Evolutionary conservation across 2,888 invertebrate species (phyloP).

Genomic region (Noctua janthina): DNA sequence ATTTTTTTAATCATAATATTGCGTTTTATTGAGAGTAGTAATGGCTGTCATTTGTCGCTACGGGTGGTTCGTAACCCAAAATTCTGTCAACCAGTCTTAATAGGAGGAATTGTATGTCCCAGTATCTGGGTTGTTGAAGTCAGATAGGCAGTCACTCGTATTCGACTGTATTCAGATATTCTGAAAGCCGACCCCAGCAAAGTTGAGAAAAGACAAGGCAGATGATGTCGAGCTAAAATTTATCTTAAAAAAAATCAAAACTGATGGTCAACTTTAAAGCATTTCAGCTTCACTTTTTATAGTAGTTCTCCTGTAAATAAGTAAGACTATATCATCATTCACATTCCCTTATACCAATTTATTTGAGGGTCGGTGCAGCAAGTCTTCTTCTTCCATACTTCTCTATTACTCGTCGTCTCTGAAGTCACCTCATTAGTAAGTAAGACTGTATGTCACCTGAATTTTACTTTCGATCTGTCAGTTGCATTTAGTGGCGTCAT

Average conservation of each 20-base stretch:
- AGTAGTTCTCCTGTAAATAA: not conserved
- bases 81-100: not conserved
- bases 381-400: not conserved
- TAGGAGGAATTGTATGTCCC: not conserved
- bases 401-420: not conserved
- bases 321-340: not conserved
- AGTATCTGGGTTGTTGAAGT: too few species aligned
- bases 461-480: constrained; percentile 43
- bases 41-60: too few species aligned
- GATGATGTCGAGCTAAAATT: not conserved
- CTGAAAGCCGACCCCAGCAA: not conserved
- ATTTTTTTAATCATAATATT: too few species aligned
- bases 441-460: not conserved
- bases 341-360: not conserved
- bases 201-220: not conserved
- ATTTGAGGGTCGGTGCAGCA: not conserved
- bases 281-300: not conserved
- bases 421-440: too few species aligned
- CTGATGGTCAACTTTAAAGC: not conserved
- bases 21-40: too few species aligned
- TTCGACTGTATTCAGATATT: not conserved
- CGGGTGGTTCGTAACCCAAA: not conserved
- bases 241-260: not conserved
- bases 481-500: constrained; percentile 31
- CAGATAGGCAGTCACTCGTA: too few species aligned